Evolutionary conservation across 2,888 invertebrate genomes (phyloP).

Genomic region (Auanema sp.): DNA sequence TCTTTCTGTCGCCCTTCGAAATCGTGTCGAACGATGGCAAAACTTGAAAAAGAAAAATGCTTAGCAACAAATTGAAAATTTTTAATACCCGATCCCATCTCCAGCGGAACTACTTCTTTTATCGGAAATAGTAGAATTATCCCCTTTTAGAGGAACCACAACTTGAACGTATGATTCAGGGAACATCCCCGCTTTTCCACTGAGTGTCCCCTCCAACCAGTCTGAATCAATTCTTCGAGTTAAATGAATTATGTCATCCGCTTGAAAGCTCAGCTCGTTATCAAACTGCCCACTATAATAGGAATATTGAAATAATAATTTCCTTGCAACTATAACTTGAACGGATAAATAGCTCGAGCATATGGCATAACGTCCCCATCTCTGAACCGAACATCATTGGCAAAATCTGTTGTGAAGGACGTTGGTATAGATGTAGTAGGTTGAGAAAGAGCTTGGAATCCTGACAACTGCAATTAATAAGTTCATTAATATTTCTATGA

Average conservation of each 20-base stretch:
- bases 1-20: constrained; percentile 50
- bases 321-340: constrained; percentile 28
- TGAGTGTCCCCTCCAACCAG: constrained; percentile 47
- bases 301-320: neutral
- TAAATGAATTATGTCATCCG: constrained; percentile 49
- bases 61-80: neutral
- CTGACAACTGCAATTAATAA: constrained; percentile 9
- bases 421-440: constrained; percentile 22
- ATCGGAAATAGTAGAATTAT: constrained; percentile 5
- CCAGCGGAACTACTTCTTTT: constrained; percentile 15
- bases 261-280: constrained; percentile 49
- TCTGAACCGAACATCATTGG: constrained; percentile 23
- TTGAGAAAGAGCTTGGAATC: constrained; percentile 13
- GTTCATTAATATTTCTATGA: constrained; percentile 2
- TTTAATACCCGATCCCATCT: constrained; percentile 11
- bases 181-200: constrained; percentile 35
- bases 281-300: constrained; percentile 48
- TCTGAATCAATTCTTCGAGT: constrained; percentile 40
- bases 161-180: constrained; percentile 34
- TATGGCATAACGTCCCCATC: constrained; percentile 29
- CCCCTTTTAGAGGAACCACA: constrained; percentile 12
- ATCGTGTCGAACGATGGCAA: constrained; percentile 52
- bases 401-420: constrained; percentile 41
- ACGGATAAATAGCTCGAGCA: constrained; percentile 37
- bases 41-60: constrained; percentile 25